Conservation (phyloP, 2,888 invertebrate genomes). For the Ormyrus rosae region DNA sequence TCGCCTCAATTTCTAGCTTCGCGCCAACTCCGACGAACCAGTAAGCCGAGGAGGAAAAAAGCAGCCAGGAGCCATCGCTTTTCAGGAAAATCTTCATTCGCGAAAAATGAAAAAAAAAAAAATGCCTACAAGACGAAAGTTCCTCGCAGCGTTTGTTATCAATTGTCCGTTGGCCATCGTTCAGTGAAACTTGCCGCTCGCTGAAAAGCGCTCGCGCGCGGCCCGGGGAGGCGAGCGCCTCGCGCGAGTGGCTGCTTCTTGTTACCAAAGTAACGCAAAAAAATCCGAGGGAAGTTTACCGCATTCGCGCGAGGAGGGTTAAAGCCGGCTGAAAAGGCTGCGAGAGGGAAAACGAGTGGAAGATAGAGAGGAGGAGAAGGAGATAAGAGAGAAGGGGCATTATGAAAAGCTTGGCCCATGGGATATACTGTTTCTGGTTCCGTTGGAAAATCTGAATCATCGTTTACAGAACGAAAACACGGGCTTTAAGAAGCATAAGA, state of each 20-base stretch:
- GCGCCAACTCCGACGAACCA: background rate
- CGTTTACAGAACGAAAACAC: too few species aligned
- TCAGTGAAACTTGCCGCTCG: background rate
- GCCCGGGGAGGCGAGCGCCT: background rate
- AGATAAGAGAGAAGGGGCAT: background rate
- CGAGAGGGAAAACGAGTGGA: too few species aligned
- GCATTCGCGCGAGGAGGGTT: background rate
- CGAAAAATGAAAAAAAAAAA: background rate
- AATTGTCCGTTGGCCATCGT: slow-evolving; percentile 19
- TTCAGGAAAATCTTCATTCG: slow-evolving; percentile 26
- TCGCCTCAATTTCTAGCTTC: slow-evolving; percentile 9
- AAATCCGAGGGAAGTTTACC: slow-evolving; percentile 19
- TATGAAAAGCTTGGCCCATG: background rate
- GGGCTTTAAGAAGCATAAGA: too few species aligned
- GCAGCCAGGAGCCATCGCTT: background rate
- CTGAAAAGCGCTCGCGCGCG: background rate
- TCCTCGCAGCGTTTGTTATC: slow-evolving; percentile 24
- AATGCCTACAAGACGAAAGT: slow-evolving; percentile 15
- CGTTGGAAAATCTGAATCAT: background rate
- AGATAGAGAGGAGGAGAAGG: background rate
- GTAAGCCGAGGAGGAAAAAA: background rate
- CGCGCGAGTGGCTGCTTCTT: slow-evolving; percentile 5
- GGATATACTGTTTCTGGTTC: background rate
- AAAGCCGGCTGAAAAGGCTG: background rate
- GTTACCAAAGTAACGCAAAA: slow-evolving; percentile 19